Conservation (phyloP, 1,140 invertebrate species). For the Solen grandis region DNA sequence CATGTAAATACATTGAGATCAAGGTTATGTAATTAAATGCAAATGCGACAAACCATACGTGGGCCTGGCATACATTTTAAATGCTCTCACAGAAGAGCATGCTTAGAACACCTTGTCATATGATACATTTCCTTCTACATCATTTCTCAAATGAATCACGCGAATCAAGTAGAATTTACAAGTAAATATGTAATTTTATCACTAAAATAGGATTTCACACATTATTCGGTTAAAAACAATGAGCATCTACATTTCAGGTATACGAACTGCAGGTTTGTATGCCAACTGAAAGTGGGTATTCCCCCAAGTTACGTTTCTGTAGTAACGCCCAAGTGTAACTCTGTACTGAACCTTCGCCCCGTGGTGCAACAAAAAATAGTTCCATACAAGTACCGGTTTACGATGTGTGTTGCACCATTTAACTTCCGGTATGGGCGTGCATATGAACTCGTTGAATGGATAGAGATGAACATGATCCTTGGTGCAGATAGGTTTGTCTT, state of each 20-base stretch:
- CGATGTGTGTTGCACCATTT: constrained; percentile 95
- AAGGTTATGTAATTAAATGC: too few species aligned
- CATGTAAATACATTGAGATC: too few species aligned
- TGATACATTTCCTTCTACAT: too few species aligned
- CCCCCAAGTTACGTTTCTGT: constrained; percentile 1
- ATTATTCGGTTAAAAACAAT: too few species aligned
- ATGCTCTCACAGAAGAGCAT: too few species aligned
- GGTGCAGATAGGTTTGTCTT: constrained; percentile 94
- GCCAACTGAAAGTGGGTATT: not conserved
- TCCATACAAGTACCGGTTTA: constrained; percentile 82
- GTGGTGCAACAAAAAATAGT: not conserved
- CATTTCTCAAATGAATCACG: too few species aligned
- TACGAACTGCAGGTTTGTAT: not conserved
- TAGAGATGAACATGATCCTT: constrained; percentile 93
- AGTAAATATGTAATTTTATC: too few species aligned
- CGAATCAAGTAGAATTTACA: too few species aligned
- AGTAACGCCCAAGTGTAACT: not conserved
- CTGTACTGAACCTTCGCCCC: not conserved
- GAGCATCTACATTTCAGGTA: constrained; percentile 17
- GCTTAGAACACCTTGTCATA: not conserved
- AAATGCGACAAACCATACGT: too few species aligned
- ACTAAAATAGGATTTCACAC: too few species aligned
- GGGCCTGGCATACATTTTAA: too few species aligned
- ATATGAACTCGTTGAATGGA: constrained; percentile 92
- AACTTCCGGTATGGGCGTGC: constrained; percentile 92